Evolutionary conservation across 23 tunicate species (phyloP).

Genomic region (Styela clava): DNA sequence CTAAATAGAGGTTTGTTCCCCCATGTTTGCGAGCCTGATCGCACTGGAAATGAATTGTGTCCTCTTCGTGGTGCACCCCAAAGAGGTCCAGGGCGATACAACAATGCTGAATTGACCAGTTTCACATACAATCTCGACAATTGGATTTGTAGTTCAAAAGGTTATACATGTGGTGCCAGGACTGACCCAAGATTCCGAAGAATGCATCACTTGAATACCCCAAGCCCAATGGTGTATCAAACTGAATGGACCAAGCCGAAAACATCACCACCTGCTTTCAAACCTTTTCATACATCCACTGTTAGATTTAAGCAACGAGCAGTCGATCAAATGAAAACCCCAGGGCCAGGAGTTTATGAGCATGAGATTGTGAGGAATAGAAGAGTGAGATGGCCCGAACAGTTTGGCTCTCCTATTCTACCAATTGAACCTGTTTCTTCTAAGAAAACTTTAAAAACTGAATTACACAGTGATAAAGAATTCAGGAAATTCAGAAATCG

Average conservation of each 20-base stretch:
- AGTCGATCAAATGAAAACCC: conserved; percentile 73
- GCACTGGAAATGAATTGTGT: conserved; percentile 73
- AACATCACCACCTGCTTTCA: conserved; percentile 55
- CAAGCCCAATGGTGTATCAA: conserved; percentile 73
- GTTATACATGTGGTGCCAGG: conserved; percentile 74
- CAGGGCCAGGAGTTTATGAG: conserved; percentile 89
- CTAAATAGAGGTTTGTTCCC: conserved; percentile 78
- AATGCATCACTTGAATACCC: conserved; percentile 55
- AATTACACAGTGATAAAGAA: conserved; percentile 74
- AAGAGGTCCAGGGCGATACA: conserved; percentile 82
- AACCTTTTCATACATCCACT: conserved; percentile 72
- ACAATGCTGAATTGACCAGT: conserved; percentile 81
- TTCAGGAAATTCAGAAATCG: conserved; percentile 68
- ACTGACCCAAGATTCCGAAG: conserved; percentile 82
- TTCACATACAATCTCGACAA: conserved; percentile 69
- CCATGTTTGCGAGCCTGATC: conserved; percentile 69
- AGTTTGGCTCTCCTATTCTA: conserved; percentile 75
- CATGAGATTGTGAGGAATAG: conserved; percentile 66
- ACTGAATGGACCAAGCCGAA: conserved; percentile 57
- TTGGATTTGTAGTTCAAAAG: conserved; percentile 80
- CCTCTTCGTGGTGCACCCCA: conserved; percentile 75
- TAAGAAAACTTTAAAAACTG: conserved; percentile 65
- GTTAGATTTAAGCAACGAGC: conserved; percentile 56
- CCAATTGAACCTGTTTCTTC: conserved; percentile 64
- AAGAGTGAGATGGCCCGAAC: conserved; percentile 80